These are phyloP conservation scores for Scelioninae gen. 2 DNA, from an alignment of 2,888 invertebrate species.

Conservation along the genomic window DNA sequence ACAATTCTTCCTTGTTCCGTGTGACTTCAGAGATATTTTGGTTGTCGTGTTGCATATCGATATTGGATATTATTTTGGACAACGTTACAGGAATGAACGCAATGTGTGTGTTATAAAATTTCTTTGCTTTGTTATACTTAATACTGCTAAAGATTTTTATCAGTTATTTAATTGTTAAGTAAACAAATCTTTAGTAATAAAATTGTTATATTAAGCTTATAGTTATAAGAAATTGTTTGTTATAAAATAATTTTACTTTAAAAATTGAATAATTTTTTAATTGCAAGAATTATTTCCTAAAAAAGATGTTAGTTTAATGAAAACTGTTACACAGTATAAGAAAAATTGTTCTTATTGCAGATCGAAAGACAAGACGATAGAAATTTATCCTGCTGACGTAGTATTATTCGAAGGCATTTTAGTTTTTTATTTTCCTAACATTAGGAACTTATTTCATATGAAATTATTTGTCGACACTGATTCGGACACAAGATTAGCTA, in stretches of 20 bases:
- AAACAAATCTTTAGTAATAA: too few relatives aligned
- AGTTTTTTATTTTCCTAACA: conserved; percentile 97
- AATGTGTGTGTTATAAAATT: too few relatives aligned
- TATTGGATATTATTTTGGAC: conserved; percentile 6
- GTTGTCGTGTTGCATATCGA: background rate
- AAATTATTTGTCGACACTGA: conserved; percentile 99
- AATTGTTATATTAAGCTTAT: too few relatives aligned
- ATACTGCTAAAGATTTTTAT: too few relatives aligned
- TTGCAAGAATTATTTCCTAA: too few relatives aligned
- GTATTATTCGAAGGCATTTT: conserved; percentile 98
- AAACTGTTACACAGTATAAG: background rate
- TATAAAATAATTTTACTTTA: background rate
- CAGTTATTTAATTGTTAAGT: too few relatives aligned
- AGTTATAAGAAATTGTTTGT: too few relatives aligned
- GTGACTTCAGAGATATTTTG: conserved; percentile 18
- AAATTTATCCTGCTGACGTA: conserved; percentile 96
- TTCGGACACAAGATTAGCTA: conserved; percentile 96
- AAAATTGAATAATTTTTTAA: background rate
- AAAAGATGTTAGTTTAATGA: too few relatives aligned
- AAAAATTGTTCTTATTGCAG: conserved; percentile 61
- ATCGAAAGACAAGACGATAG: conserved; percentile 80
- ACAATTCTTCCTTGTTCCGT: conserved; percentile 43
- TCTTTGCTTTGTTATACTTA: too few relatives aligned
- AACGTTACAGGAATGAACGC: too few relatives aligned
- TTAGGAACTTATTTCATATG: conserved; percentile 97